phyloP scores from a whole-genome alignment of 2,888 invertebrate species.

The Colletes collaris region DNA sequence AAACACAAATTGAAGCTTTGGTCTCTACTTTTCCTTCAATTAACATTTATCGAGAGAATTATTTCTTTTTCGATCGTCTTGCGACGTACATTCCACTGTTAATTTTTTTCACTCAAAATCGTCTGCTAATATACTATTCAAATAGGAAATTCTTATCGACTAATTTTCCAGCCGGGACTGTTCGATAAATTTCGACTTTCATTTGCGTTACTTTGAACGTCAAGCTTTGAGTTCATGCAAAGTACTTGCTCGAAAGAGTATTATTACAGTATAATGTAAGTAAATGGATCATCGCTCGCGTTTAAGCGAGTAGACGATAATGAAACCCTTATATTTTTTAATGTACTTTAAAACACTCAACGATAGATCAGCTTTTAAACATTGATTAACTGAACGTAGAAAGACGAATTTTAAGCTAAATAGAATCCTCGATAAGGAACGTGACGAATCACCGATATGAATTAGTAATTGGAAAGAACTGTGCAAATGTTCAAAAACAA shows the following conservation, averaged over 20 bases:
- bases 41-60: no score
- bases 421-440: neutral
- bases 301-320: conserved; percentile 21
- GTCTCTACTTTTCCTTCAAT: no score
- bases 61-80: no score
- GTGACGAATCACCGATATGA: neutral
- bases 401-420: neutral
- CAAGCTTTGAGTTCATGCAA: conserved; percentile 19
- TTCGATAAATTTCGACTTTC: neutral
- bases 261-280: conserved; percentile 30
- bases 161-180: neutral
- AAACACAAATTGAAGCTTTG: no score
- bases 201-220: conserved; percentile 21
- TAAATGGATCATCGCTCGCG: conserved; percentile 19
- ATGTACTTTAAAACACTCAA: neutral
- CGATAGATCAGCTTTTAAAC: neutral
- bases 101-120: no score
- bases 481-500: neutral
- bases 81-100: no score
- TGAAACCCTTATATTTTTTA: neutral
- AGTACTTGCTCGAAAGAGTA: conserved; percentile 33
- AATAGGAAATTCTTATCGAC: neutral
- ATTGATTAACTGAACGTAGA: neutral
- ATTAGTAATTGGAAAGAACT: neutral
- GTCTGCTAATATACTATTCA: neutral